Conservation (phyloP, 2,797 vertebrate genomes). For the Stomatorhinus walkeri region DNA sequence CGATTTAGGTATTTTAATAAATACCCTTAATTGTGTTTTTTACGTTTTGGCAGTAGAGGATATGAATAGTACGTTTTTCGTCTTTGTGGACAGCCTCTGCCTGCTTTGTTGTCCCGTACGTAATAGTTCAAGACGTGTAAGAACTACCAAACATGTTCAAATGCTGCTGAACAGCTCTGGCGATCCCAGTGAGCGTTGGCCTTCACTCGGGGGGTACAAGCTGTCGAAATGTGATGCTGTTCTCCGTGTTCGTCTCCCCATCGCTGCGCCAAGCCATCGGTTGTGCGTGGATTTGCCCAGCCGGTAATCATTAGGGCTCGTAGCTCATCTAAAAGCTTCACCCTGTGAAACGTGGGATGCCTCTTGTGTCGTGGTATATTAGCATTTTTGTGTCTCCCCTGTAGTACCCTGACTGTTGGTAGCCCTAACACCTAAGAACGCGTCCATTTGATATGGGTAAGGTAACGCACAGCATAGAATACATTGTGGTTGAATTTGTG, state of each 20-base stretch:
- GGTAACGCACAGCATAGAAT: conserved; percentile 44
- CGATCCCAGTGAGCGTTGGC: conserved; percentile 29
- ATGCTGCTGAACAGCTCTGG: conserved; percentile 57
- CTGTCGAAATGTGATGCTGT: not conserved
- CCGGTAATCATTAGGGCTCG: not conserved
- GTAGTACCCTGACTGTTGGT: conserved; percentile 13
- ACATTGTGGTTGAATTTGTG: conserved; percentile 29
- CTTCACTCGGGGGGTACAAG: conserved; percentile 15
- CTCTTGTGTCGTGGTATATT: not conserved
- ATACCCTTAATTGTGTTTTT: conserved; percentile 19
- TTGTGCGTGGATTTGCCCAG: not conserved
- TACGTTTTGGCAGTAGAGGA: conserved; percentile 4
- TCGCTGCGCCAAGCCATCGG: too few species aligned
- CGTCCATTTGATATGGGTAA: conserved; percentile 49
- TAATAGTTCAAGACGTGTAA: conserved; percentile 15
- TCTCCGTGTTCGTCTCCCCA: not conserved
- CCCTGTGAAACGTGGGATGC: not conserved
- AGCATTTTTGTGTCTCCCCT: conserved; percentile 13
- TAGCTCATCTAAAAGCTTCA: not conserved
- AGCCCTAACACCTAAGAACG: conserved; percentile 45
- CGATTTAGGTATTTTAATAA: conserved; percentile 30
- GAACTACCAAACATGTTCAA: conserved; percentile 35
- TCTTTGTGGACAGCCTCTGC: conserved; percentile 40
- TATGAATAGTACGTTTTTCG: conserved; percentile 48
- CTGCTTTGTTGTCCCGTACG: conserved; percentile 45